These are phyloP conservation scores for Portunus trituberculatus DNA, from an alignment of 1,140 invertebrate genomes.

Conservation along the genomic window DNA sequence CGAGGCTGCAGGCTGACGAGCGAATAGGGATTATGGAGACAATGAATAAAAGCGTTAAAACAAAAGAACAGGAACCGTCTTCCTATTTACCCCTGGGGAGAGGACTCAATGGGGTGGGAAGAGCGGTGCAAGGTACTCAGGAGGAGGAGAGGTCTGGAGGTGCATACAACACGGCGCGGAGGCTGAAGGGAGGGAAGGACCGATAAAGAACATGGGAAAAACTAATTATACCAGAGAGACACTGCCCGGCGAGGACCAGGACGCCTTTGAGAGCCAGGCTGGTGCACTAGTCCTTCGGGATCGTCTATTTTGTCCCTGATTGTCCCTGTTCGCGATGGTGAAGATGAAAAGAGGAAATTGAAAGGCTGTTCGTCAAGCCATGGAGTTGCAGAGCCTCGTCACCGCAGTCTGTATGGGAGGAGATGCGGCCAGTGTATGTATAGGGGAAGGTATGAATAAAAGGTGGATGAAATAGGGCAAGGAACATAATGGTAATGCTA, in stretches of 20 bases:
- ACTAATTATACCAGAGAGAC: background rate
- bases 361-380: background rate
- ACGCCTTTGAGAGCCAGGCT: background rate
- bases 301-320: background rate
- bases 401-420: background rate
- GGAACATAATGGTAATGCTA: no score
- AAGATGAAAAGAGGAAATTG: background rate
- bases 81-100: conserved; percentile 23
- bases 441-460: background rate
- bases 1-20: conserved; percentile 23
- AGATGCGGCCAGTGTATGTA: background rate
- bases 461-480: no score
- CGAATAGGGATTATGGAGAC: conserved; percentile 56
- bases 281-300: background rate
- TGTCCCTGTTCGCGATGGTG: background rate
- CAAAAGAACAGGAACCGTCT: conserved; percentile 50
- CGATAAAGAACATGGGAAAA: background rate
- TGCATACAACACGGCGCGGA: background rate
- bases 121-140: background rate
- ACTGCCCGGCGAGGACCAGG: background rate
- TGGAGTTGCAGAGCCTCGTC: background rate
- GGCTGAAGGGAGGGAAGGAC: background rate
- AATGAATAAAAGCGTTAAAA: conserved; percentile 63
- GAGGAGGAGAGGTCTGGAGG: background rate
- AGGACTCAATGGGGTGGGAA: background rate